A percentile compares a stretch with the other conserved stretches of the same genome.
Evolutionary conservation across 1,140 invertebrate species (phyloP).

Genomic region (Globodera rostochiensis): DNA sequence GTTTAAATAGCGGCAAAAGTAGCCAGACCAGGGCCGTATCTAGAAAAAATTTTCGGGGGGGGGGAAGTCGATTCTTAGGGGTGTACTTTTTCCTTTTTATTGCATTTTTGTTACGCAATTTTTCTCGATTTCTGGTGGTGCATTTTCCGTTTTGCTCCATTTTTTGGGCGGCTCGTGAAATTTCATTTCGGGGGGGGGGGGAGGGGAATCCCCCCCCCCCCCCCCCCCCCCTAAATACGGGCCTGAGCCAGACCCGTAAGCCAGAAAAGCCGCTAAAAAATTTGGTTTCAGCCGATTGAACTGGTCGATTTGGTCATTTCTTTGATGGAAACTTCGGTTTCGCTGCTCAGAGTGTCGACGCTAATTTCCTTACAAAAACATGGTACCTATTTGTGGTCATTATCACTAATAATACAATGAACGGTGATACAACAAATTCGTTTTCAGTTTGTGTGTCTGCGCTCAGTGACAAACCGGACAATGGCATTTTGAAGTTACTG

Average conservation of each 20-base stretch:
- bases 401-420: neutral
- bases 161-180: too few relatives aligned
- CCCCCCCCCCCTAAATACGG: too few relatives aligned
- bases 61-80: too few relatives aligned
- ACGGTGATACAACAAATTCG: neutral
- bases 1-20: neutral
- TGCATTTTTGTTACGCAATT: too few relatives aligned
- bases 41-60: too few relatives aligned
- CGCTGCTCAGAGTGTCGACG: slow-evolving; percentile 9
- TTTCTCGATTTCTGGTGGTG: too few relatives aligned
- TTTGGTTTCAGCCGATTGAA: slow-evolving; percentile 21
- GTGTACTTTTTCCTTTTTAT: too few relatives aligned
- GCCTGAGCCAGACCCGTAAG: neutral
- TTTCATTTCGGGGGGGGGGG: too few relatives aligned
- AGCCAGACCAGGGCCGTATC: neutral
- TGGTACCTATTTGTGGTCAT: neutral
- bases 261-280: neutral
- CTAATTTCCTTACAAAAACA: slow-evolving; percentile 23
- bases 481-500: slow-evolving; percentile 30
- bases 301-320: slow-evolving; percentile 28
- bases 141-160: too few relatives aligned
- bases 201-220: too few relatives aligned
- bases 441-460: slow-evolving; percentile 22
- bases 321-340: slow-evolving; percentile 20
- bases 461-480: slow-evolving; percentile 1